Conservation (phyloP, 30 jellyfish, hydroid and myxozoan species). For the Catostylus mosaicus region DNA sequence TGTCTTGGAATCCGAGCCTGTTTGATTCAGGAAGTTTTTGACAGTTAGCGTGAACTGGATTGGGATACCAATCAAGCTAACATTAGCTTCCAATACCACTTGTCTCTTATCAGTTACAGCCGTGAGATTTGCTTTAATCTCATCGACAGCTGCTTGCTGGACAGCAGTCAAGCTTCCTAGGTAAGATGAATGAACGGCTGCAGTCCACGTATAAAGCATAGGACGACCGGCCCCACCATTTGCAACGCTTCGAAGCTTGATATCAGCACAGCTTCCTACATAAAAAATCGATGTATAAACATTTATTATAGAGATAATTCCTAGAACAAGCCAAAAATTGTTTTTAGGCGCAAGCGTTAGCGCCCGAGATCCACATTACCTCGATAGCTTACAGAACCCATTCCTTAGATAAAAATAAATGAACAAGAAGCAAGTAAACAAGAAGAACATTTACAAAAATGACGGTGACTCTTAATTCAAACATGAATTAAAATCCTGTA, state of each 20-base stretch:
- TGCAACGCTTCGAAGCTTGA: conserved; percentile 16
- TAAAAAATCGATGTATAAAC: not conserved
- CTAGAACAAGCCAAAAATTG: too few relatives aligned
- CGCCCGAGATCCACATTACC: too few relatives aligned
- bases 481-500: too few relatives aligned
- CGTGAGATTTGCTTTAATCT: conserved; percentile 9
- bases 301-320: too few relatives aligned
- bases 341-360: too few relatives aligned
- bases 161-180: not conserved
- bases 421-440: too few relatives aligned
- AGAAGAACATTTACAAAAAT: too few relatives aligned
- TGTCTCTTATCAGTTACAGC: not conserved
- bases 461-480: too few relatives aligned
- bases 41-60: conserved; percentile 29
- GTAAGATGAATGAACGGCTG: not conserved
- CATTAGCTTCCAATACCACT: conserved; percentile 15
- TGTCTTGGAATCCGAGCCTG: not conserved
- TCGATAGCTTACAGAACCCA: too few relatives aligned
- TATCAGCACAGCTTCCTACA: conserved; percentile 41
- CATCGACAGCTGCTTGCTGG: conserved; percentile 34
- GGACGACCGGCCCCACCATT: conserved; percentile 67
- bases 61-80: conserved; percentile 21
- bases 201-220: conserved; percentile 18
- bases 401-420: too few relatives aligned
- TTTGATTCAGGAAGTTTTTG: conserved; percentile 25